A percentile compares a stretch with the other conserved stretches of the same genome.
Conservation (phyloP, 1,140 invertebrate species). For the Brachionus paranguensis region DNA sequence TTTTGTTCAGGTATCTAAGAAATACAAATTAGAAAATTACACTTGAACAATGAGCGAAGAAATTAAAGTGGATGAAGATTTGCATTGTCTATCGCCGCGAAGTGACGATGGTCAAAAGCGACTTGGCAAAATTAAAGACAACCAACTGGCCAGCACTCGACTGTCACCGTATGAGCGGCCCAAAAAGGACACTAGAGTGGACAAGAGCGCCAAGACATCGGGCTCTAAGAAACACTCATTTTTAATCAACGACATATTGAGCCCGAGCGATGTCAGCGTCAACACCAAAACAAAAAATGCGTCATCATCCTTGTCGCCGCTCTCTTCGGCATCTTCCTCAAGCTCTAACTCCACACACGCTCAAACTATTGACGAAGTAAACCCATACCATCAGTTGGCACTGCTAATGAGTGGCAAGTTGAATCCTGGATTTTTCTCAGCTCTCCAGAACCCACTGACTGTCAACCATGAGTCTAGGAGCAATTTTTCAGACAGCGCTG, state of each 20-base stretch:
- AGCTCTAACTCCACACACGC: not conserved
- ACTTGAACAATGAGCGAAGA: not conserved
- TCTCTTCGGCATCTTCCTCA: not conserved
- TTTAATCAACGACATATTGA: conserved; percentile 8
- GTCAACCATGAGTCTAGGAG: not conserved
- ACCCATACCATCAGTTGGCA: conserved; percentile 1
- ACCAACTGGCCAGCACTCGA: not conserved
- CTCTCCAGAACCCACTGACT: not conserved
- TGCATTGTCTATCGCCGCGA: not conserved
- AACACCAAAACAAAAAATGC: not conserved
- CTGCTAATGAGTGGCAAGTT: conserved; percentile 17
- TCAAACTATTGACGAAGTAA: not conserved
- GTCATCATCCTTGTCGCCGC: not conserved
- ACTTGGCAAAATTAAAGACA: not conserved
- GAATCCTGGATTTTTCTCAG: not conserved
- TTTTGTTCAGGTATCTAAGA: not conserved
- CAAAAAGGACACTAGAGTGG: not conserved
- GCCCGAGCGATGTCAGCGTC: not conserved
- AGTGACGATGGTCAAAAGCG: not conserved
- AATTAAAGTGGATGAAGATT: not conserved
- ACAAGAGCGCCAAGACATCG: not conserved
- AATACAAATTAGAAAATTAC: not conserved
- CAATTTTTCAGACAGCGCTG: not conserved
- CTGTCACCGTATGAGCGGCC: not conserved
- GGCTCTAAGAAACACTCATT: not conserved